Evolutionary conservation across 1,140 invertebrate genomes (phyloP).

Genomic region (Wiebesia pumilae): DNA sequence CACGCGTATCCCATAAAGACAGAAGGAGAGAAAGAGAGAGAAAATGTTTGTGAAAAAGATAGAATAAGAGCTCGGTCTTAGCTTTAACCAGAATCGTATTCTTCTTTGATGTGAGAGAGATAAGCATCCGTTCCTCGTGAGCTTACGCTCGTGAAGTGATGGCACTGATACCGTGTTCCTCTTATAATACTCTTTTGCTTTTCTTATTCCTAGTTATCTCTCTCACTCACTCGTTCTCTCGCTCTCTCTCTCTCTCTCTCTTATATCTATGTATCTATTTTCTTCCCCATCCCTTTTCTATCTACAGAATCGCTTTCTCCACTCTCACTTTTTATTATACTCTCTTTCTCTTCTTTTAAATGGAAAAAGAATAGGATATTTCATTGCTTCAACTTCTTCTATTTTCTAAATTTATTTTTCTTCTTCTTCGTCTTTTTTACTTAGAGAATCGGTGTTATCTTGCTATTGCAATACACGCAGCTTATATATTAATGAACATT

Average conservation of each 20-base stretch:
- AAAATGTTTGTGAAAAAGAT: background rate
- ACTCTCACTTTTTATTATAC: conserved; percentile 21
- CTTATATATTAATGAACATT: background rate
- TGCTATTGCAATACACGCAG: background rate
- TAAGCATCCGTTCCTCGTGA: conserved; percentile 20
- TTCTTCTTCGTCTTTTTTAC: background rate
- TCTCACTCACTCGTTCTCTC: background rate
- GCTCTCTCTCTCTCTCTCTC: background rate
- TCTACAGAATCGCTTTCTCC: background rate
- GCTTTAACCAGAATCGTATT: background rate
- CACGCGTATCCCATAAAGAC: conserved; percentile 12
- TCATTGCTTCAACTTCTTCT: background rate
- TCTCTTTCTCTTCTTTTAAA: background rate
- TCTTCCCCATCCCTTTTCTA: background rate
- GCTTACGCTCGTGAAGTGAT: conserved; percentile 6
- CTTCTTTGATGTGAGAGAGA: conserved; percentile 31
- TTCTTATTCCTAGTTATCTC: background rate
- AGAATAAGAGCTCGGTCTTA: background rate
- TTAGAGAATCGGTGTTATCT: background rate
- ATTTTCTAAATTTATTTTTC: background rate
- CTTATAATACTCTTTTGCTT: conserved; percentile 11
- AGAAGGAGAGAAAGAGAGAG: background rate
- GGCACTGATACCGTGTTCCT: background rate
- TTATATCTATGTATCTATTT: background rate
- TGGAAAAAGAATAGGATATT: background rate